Conservation (phyloP, 2,888 invertebrate species). For the Yponomeuta plumbellus region DNA sequence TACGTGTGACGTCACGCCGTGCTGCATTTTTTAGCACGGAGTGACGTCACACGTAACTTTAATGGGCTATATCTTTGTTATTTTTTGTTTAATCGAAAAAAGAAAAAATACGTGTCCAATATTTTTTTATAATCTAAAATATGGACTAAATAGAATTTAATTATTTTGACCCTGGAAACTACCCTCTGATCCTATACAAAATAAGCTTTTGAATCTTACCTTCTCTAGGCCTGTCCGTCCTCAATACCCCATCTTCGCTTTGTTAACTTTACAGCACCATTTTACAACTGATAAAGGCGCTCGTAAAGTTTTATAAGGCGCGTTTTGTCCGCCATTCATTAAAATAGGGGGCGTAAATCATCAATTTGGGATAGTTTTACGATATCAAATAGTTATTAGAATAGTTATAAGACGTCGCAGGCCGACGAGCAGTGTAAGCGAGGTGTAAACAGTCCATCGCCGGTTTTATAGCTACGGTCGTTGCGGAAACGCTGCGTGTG, state of each 20-base stretch:
- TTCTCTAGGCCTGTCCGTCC: not conserved
- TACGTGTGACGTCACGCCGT: too few species aligned
- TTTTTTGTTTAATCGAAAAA: too few species aligned
- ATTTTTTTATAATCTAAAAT: too few species aligned
- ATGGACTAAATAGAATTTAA: too few species aligned
- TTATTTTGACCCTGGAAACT: too few species aligned
- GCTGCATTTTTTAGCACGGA: too few species aligned
- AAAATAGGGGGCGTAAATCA: conserved; percentile 28
- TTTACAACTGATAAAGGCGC: conserved; percentile 31
- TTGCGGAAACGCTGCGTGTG: not conserved
- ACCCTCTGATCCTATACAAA: not conserved
- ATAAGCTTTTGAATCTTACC: not conserved
- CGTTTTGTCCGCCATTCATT: conserved; percentile 54
- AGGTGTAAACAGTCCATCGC: not conserved
- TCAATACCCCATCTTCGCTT: not conserved
- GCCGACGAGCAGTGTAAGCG: too few species aligned
- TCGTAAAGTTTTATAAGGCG: conserved; percentile 67
- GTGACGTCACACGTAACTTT: too few species aligned
- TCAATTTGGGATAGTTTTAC: not conserved
- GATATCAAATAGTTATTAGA: not conserved
- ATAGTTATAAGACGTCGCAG: not conserved
- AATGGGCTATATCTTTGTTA: too few species aligned
- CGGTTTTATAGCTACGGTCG: not conserved
- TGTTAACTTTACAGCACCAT: conserved; percentile 47
- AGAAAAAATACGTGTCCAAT: too few species aligned